Conservation (phyloP, 1,140 invertebrate species). For the Heliconius eleuchia region DNA sequence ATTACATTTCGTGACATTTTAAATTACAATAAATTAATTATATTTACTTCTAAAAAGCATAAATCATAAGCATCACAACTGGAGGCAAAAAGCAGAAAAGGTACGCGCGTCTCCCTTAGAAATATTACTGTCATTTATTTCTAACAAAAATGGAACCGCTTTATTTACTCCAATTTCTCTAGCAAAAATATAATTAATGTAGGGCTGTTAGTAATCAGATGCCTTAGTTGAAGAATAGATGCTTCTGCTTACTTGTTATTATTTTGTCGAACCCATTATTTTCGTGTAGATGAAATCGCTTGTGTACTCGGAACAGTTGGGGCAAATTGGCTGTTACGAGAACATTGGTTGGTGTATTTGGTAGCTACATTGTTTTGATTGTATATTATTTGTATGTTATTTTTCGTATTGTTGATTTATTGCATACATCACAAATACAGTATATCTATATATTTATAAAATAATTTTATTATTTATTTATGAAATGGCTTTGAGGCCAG, state of each 20-base stretch:
- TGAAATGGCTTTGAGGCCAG: no score
- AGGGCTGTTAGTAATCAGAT: constrained; percentile 67
- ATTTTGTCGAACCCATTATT: constrained; percentile 10
- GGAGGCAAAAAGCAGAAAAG: constrained; percentile 12
- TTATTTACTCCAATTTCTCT: constrained; percentile 63
- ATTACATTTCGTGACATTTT: not conserved
- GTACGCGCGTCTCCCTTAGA: constrained; percentile 11
- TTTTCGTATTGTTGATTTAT: not conserved
- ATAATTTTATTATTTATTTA: not conserved
- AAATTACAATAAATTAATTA: not conserved
- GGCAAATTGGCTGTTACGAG: not conserved
- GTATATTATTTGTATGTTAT: not conserved
- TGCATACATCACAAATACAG: no score
- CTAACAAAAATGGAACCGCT: constrained; percentile 56
- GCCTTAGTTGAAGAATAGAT: constrained; percentile 56
- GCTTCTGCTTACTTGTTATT: constrained; percentile 48
- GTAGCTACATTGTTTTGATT: not conserved
- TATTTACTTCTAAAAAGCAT: not conserved
- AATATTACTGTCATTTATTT: constrained; percentile 64
- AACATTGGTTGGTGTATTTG: constrained; percentile 1
- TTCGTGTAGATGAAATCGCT: not conserved
- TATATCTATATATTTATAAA: not conserved
- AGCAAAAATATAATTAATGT: constrained; percentile 76
- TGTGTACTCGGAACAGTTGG: not conserved
- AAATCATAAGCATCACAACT: constrained; percentile 25